phyloP scores from a whole-genome alignment of 2,888 invertebrate genomes.

The Cancer borealis region DNA sequence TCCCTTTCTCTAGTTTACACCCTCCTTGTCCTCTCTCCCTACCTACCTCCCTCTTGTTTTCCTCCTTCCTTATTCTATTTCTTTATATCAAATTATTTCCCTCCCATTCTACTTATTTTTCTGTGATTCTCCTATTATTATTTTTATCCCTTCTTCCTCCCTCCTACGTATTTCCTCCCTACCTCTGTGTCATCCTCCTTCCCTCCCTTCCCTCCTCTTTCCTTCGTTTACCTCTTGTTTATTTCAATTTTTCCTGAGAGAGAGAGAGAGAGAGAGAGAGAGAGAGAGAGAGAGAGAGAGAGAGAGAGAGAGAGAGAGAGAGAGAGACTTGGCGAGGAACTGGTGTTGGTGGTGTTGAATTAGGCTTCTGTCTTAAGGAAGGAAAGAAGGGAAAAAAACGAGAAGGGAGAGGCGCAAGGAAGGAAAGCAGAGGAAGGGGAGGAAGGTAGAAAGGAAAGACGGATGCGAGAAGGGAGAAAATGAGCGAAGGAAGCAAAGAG shows the following conservation, averaged over 20 bases:
- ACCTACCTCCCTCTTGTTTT: neutral
- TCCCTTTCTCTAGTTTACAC: neutral
- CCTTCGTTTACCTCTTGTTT: neutral
- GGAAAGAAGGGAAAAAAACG: neutral
- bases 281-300: neutral
- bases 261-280: neutral
- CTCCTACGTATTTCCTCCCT: neutral
- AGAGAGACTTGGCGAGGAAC: neutral
- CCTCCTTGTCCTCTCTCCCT: neutral
- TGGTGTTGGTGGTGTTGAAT: no score
- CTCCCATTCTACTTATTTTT: neutral
- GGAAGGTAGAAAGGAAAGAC: neutral
- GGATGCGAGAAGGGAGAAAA: neutral
- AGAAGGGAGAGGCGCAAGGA: neutral
- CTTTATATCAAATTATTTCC: neutral
- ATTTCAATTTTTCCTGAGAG: neutral
- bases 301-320: neutral
- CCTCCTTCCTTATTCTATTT: neutral
- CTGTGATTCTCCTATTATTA: neutral
- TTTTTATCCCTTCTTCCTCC: slow-evolving; percentile 8
- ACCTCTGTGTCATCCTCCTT: neutral
- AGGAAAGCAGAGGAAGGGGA: neutral
- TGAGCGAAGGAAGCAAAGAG: neutral
- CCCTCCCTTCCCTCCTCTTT: neutral
- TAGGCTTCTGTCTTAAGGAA: neutral